Evolutionary conservation across 2,113 vertebrate species (phyloP), one percentile per base, ranked within the genome.

Genomic region (Vicugna pacos): DNA sequence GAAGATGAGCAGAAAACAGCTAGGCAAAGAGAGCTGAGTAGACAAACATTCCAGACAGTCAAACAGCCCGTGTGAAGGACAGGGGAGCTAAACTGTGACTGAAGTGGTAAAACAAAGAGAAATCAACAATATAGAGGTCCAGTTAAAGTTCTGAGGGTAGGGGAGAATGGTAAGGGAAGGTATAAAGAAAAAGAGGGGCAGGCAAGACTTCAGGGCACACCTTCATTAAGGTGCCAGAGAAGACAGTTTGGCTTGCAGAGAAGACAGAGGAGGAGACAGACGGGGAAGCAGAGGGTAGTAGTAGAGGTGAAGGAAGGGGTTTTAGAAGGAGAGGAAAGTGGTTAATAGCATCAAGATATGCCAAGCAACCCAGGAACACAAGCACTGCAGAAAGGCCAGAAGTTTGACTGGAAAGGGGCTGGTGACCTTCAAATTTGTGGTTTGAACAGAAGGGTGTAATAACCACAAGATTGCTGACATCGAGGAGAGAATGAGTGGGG

Each of bases 251-350:
- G 17, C 20, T 69, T 87, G 30, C 22, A 8, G 24, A 84, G 67
- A 93, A 64, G 48, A 56, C 10, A 26, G 52, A 32, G 56, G 42
- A 76, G 32, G 81, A 85, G 17, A 35, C 20, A 54, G n/a, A 10
- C 48, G 46, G 13, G n/a, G 32, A 64, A 15, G 8, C 13, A 28
- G 3, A 54, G 13, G 42, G 19, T 83, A 16, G 4, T 42, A 38
- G 22, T 5, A 38, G n/a, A 82, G n/a, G 35, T 28, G 38, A 35
- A 42, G 32, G 56, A 89, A 81, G 54, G 22, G 54, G 2, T 72
- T 97, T 96, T 54, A 67, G 70, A 64, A 84, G 58, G 28, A 69
- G 50, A 92, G 11, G 60, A 89, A 73, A 93, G n/a, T 87, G n/a
- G 30, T 91, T 48, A 70, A 72, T 50, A 54, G 6, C 54, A 28